Conservation (phyloP, 2,113 vertebrate species). For the Dolichotis patagonum region DNA sequence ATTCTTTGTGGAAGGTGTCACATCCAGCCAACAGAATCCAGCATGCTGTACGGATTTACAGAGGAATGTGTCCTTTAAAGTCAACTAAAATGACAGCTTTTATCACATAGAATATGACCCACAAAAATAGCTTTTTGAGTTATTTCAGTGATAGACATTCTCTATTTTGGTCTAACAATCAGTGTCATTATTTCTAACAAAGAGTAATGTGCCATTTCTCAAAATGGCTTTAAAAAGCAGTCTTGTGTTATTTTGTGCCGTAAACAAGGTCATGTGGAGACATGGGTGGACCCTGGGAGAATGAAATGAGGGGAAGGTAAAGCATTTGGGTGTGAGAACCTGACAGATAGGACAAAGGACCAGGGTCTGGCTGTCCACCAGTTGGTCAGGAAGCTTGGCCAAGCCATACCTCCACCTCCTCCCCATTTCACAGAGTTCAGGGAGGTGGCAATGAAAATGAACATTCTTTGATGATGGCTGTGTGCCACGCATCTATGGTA, state of each 20-base stretch:
- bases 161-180: constrained; percentile 51
- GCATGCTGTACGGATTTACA: constrained; percentile 8
- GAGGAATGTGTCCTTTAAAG: constrained; percentile 71
- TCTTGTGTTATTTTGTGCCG: not conserved
- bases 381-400: not conserved
- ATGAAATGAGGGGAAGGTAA: not conserved
- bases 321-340: not conserved
- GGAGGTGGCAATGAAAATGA: not conserved
- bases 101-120: constrained; percentile 32
- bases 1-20: constrained; percentile 73
- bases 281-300: not conserved
- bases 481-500: rapidly evolving
- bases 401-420: not conserved
- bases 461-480: not conserved
- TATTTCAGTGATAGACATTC: constrained; percentile 58
- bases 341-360: not conserved
- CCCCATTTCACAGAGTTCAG: not conserved
- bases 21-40: constrained; percentile 45
- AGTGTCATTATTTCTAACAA: constrained; percentile 38
- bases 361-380: not conserved
- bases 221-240: constrained; percentile 62
- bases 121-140: constrained; percentile 76
- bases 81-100: constrained; percentile 65
- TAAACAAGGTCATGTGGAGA: constrained; percentile 62
- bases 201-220: constrained; percentile 12